Conservation (phyloP, 2,797 vertebrate genomes). For the Sparus aurata region DNA sequence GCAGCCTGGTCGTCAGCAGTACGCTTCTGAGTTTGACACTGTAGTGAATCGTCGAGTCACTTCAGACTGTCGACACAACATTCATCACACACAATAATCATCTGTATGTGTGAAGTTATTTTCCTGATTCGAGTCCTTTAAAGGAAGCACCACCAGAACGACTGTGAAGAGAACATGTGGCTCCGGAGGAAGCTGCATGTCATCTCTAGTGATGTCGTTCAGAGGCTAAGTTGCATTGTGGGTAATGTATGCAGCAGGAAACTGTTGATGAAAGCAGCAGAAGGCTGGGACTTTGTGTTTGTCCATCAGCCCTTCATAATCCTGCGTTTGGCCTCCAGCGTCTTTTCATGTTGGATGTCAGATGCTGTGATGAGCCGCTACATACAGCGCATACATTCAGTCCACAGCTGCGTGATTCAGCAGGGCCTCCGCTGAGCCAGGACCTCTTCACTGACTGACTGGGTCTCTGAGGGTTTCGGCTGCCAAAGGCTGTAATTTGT, state of each 20-base stretch:
- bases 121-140: too few relatives aligned
- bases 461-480: conserved; percentile 24
- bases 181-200: too few relatives aligned
- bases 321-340: neutral
- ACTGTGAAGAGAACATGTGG: too few relatives aligned
- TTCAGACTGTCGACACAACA: too few relatives aligned
- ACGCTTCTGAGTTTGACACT: too few relatives aligned
- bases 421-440: conserved; percentile 9
- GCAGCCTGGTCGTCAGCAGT: too few relatives aligned
- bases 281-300: neutral
- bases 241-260: neutral
- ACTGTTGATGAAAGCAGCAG: neutral
- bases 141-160: too few relatives aligned
- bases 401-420: conserved; percentile 49
- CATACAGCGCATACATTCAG: neutral
- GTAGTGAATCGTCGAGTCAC: too few relatives aligned
- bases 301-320: neutral
- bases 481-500: conserved; percentile 64
- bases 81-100: too few relatives aligned
- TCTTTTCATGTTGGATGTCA: neutral
- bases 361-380: neutral
- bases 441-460: conserved; percentile 8
- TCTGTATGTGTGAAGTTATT: too few relatives aligned
- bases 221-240: too few relatives aligned
- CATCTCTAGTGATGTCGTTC: too few relatives aligned